Conservation (phyloP, 2,888 invertebrate species). For the Hirtodrosophila cameraria region DNA sequence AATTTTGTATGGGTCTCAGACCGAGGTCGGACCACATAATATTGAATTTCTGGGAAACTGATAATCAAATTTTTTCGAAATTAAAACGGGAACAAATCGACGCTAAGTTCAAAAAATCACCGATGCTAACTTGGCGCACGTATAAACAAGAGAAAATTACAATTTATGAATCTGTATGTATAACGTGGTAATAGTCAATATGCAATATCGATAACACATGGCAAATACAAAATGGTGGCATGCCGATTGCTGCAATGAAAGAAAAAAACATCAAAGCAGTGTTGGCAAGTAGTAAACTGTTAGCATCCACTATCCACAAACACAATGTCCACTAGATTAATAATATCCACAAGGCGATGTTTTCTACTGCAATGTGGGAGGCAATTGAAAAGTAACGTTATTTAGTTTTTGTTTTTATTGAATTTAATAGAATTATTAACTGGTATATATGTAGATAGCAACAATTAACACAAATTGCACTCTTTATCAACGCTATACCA, state of each 20-base stretch:
- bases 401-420: constrained; percentile 50
- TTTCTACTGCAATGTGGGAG: background rate
- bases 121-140: too few relatives aligned
- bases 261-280: constrained; percentile 1
- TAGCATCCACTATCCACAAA: background rate
- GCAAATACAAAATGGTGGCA: constrained; percentile 14
- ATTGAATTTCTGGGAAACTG: too few relatives aligned
- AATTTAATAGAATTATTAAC: constrained; percentile 73
- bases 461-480: constrained; percentile 72
- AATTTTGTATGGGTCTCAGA: too few relatives aligned
- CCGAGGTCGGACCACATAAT: too few relatives aligned
- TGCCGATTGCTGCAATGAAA: constrained; percentile 9
- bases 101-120: too few relatives aligned
- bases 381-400: constrained; percentile 1
- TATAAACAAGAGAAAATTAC: too few relatives aligned
- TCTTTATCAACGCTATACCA: constrained; percentile 56
- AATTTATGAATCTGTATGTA: too few relatives aligned
- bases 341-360: background rate
- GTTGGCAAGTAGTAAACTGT: background rate
- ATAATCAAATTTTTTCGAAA: too few relatives aligned
- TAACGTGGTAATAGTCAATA: too few relatives aligned
- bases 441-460: constrained; percentile 74
- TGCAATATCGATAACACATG: constrained; percentile 26
- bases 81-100: too few relatives aligned
- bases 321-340: background rate